Conservation (phyloP, 2,888 invertebrate species). For the Sipha maydis region DNA sequence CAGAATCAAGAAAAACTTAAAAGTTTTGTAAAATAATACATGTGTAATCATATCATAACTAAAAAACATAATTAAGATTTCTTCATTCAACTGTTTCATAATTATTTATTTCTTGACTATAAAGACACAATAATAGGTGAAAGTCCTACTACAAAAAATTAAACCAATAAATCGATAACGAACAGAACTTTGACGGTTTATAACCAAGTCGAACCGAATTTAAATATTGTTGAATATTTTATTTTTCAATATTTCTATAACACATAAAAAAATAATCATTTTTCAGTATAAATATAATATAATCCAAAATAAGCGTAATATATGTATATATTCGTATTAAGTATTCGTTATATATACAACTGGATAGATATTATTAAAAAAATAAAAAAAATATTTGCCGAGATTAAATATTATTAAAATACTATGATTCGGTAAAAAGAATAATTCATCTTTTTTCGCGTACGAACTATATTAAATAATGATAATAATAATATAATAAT, state of each 20-base stretch:
- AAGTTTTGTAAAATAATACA: constrained; percentile 20
- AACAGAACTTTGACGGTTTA: background rate
- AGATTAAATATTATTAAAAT: no score
- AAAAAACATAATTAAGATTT: constrained; percentile 19
- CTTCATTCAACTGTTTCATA: background rate
- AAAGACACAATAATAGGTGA: background rate
- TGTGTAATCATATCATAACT: background rate
- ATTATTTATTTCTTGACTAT: background rate
- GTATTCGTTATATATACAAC: no score
- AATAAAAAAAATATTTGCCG: no score
- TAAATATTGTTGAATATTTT: background rate
- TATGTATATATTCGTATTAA: no score
- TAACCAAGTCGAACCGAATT: background rate
- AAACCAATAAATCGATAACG: no score
- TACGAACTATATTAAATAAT: background rate
- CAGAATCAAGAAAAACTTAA: constrained; percentile 25
- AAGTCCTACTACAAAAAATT: background rate
- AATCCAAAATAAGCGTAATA: background rate
- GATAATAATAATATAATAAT: no score
- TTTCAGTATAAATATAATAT: background rate
- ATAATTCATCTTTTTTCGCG: background rate
- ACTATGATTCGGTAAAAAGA: background rate
- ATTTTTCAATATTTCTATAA: background rate
- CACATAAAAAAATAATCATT: no score
- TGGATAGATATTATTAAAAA: no score